phyloP scores from a whole-genome alignment of 2,113 vertebrate genomes.

The Sylvietta virens region DNA sequence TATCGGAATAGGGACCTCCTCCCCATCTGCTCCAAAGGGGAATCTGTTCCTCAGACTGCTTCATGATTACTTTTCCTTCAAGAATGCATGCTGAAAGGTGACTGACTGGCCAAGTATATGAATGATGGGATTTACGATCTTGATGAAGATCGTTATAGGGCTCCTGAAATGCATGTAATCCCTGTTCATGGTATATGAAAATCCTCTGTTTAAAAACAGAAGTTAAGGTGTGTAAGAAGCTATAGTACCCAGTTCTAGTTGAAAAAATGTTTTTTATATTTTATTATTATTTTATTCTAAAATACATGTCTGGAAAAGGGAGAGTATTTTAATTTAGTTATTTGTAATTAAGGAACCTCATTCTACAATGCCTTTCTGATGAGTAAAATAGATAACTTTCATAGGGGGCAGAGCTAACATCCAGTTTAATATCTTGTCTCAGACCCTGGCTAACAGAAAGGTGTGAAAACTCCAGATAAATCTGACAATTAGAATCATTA shows the following conservation, averaged over 20 bases:
- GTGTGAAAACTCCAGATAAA: not conserved
- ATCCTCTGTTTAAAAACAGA: not conserved
- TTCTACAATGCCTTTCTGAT: not conserved
- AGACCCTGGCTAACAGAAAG: not conserved
- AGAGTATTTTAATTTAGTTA: not conserved
- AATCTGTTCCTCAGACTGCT: not conserved
- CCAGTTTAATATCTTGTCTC: not conserved
- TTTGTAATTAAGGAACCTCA: not conserved
- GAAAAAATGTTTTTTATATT: not conserved
- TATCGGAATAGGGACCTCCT: not conserved
- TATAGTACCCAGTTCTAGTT: not conserved
- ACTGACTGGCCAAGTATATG: not conserved
- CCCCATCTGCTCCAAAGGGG: not conserved
- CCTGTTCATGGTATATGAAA: not conserved
- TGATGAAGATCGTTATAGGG: not conserved
- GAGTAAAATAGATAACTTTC: not conserved
- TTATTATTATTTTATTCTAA: not conserved
- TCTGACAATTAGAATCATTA: not conserved
- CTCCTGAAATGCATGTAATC: not conserved
- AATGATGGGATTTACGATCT: not conserved
- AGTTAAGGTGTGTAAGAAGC: not conserved
- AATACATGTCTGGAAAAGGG: not conserved
- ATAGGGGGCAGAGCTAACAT: not conserved
- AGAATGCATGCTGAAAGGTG: not conserved
- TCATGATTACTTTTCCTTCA: not conserved